These are phyloP conservation scores for Dendrolimus pini DNA, from an alignment of 2,888 invertebrate species.

Conservation along the genomic window DNA sequence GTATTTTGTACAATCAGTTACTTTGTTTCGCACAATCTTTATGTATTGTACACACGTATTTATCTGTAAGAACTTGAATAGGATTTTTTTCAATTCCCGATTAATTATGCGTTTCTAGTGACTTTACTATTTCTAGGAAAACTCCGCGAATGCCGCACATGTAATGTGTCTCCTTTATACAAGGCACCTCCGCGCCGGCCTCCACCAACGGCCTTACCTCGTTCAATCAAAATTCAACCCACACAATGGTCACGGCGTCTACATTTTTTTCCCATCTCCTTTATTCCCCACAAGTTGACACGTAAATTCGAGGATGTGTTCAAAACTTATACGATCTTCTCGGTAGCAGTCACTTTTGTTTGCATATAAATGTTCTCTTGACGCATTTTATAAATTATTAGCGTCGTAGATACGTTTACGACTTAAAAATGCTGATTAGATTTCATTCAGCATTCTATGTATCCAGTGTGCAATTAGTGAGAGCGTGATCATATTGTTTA, in stretches of 20 bases:
- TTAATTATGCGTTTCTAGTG: slow-evolving; percentile 4
- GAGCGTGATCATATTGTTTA: slow-evolving; percentile 28
- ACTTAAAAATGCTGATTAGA: slow-evolving; percentile 18
- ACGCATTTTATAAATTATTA: slow-evolving; percentile 31
- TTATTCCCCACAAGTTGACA: slow-evolving; percentile 47
- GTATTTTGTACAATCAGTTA: no score
- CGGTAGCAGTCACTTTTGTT: slow-evolving; percentile 23
- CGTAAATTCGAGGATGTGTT: slow-evolving; percentile 47
- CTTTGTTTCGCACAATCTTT: no score
- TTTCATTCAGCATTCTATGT: slow-evolving; percentile 16
- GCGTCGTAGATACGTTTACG: slow-evolving; percentile 13
- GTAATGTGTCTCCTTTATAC: slow-evolving; percentile 16
- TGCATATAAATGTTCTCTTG: slow-evolving; percentile 41
- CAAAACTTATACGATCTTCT: slow-evolving; percentile 37
- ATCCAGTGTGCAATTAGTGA: slow-evolving; percentile 28
- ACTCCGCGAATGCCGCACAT: slow-evolving; percentile 24
- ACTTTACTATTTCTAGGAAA: slow-evolving; percentile 19
- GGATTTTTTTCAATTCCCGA: slow-evolving; percentile 3
- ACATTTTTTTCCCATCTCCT: slow-evolving; percentile 43
- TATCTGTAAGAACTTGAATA: no score
- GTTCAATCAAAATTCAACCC: slow-evolving; percentile 46
- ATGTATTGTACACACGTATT: no score
- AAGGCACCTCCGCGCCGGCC: slow-evolving; percentile 3
- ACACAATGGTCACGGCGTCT: slow-evolving; percentile 32
- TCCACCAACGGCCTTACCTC: slow-evolving; percentile 18